Evolutionary conservation across 2,797 vertebrate genomes (phyloP).

Genomic region (Darevskia nairensis): DNA sequence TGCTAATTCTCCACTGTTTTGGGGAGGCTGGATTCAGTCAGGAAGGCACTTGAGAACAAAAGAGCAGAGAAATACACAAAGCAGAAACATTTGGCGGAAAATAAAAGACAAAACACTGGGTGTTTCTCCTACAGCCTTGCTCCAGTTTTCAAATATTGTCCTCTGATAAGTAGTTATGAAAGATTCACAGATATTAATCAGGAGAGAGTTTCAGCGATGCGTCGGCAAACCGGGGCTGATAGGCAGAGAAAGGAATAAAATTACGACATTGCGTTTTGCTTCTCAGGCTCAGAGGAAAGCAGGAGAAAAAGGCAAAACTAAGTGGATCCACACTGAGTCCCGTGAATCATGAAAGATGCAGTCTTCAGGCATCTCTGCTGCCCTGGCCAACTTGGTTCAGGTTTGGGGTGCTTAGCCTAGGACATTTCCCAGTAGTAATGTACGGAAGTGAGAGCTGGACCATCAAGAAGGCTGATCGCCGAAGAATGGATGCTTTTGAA

Average conservation of each 20-base stretch:
- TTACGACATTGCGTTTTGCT: not conserved
- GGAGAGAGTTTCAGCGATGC: not conserved
- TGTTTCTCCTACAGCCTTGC: not conserved
- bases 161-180: constrained; percentile 34
- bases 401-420: not conserved
- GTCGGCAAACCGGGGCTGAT: constrained; percentile 1
- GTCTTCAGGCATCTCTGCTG: too few relatives aligned
- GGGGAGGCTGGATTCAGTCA: constrained; percentile 18
- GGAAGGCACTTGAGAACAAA: constrained; percentile 2
- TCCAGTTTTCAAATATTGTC: constrained; percentile 26
- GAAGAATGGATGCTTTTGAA: too few relatives aligned
- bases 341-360: not conserved
- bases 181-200: constrained; percentile 31
- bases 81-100: not conserved
- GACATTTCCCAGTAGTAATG: too few relatives aligned
- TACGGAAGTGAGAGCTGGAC: too few relatives aligned
- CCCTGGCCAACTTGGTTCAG: not conserved
- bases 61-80: not conserved
- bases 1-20: constrained; percentile 35
- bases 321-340: not conserved
- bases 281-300: not conserved
- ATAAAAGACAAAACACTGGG: not conserved
- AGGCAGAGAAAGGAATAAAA: not conserved
- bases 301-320: not conserved
- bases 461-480: too few relatives aligned